Evolutionary conservation across 2,113 vertebrate genomes (phyloP).

Genomic region (Brachirus orientalis): DNA sequence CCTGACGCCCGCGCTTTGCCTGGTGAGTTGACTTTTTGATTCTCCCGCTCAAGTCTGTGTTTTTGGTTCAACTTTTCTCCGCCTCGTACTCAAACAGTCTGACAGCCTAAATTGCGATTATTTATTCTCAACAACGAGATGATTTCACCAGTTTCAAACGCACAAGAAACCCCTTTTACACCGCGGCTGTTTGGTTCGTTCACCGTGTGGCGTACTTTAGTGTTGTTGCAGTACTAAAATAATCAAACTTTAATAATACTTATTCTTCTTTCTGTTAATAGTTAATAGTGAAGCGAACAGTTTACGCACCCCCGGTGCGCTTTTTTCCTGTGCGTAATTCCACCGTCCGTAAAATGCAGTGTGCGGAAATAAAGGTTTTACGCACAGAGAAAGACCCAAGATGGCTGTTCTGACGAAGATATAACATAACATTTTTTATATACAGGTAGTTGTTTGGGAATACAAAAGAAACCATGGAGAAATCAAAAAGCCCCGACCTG

Average conservation of each 20-base stretch:
- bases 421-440: too few species aligned
- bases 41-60: background rate
- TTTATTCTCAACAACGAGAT: background rate
- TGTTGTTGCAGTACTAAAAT: too few species aligned
- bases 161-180: background rate
- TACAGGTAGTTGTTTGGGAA: background rate
- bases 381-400: background rate
- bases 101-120: background rate
- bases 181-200: too few species aligned
- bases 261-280: background rate
- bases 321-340: background rate
- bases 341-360: conserved; percentile 20
- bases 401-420: background rate
- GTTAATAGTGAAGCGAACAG: background rate
- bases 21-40: conserved; percentile 86
- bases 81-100: background rate
- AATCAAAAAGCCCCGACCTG: background rate
- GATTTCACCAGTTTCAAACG: background rate
- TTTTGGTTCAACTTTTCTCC: conserved; percentile 10
- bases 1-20: conserved; percentile 88
- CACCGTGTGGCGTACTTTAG: background rate
- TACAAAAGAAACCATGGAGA: background rate
- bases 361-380: background rate
- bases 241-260: background rate
- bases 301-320: background rate